Evolutionary conservation across 2,888 invertebrate genomes (phyloP).

Genomic region (Rutpela maculata): DNA sequence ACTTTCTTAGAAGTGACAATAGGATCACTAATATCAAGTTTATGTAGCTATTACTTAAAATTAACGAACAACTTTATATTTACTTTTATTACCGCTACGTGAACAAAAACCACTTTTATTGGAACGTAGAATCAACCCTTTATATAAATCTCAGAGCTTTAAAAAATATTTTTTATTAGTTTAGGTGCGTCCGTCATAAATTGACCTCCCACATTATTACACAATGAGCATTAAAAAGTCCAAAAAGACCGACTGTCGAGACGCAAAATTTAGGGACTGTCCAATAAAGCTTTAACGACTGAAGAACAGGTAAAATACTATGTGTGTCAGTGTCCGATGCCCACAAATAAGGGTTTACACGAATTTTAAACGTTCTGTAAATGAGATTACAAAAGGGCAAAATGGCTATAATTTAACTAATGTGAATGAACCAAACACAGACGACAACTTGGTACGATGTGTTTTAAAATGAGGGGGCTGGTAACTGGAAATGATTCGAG

Average conservation of each 20-base stretch:
- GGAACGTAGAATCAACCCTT: slow-evolving; percentile 11
- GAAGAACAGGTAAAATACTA: slow-evolving; percentile 28
- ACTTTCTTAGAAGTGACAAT: slow-evolving; percentile 8
- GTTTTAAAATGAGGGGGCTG: not conserved
- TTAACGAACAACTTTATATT: not conserved
- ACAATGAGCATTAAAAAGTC: slow-evolving; percentile 29
- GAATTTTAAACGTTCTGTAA: slow-evolving; percentile 28
- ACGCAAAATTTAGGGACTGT: slow-evolving; percentile 29
- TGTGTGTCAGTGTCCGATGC: slow-evolving; percentile 7
- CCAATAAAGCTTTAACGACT: slow-evolving; percentile 30
- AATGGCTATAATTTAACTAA: slow-evolving; percentile 28
- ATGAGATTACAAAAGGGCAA: slow-evolving; percentile 28
- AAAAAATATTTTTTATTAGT: slow-evolving; percentile 54
- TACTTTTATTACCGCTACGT: slow-evolving; percentile 8
- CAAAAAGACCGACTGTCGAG: slow-evolving; percentile 26
- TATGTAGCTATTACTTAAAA: slow-evolving; percentile 13
- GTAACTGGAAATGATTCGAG: slow-evolving; percentile 4
- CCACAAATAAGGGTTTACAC: slow-evolving; percentile 31
- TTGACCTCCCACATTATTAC: slow-evolving; percentile 47
- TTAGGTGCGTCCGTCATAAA: slow-evolving; percentile 53
- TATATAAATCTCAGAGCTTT: slow-evolving; percentile 15
- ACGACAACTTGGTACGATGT: not conserved
- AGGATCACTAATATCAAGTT: not conserved
- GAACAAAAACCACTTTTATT: slow-evolving; percentile 8
- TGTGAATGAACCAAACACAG: not conserved